Percentiles rank a stretch among this genome's conserved stretches.
These are phyloP conservation scores for Athalia cordata DNA, from an alignment of 2,888 invertebrate genomes.

Conservation along the genomic window DNA sequence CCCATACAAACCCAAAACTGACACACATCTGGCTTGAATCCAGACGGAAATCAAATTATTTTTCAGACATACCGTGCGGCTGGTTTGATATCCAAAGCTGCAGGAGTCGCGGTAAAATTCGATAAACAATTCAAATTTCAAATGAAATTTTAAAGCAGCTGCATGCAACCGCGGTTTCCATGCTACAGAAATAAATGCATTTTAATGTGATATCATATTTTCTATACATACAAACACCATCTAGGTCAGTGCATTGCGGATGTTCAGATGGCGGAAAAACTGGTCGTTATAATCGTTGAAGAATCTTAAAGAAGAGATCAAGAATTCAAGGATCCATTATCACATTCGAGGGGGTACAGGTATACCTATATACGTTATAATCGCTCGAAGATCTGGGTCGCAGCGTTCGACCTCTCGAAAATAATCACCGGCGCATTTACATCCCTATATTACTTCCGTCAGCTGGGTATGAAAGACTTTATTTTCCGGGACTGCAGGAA, in stretches of 20 bases:
- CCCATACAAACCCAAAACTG: background rate
- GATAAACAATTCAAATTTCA: too few species aligned
- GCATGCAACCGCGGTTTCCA: too few species aligned
- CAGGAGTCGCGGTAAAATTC: too few species aligned
- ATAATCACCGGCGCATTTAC: background rate
- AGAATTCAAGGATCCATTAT: background rate
- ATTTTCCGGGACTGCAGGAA: background rate
- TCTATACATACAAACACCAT: background rate
- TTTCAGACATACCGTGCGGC: background rate
- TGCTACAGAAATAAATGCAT: background rate
- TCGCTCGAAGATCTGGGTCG: background rate
- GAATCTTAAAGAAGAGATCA: background rate
- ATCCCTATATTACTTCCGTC: background rate
- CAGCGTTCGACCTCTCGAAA: background rate
- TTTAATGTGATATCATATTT: too few species aligned
- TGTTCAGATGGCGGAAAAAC: background rate
- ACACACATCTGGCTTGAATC: background rate
- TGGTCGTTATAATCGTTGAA: background rate
- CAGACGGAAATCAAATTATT: background rate
- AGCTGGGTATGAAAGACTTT: too few species aligned
- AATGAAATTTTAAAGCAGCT: too few species aligned
- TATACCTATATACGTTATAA: too few species aligned
- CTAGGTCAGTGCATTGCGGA: background rate
- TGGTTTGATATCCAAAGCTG: too few species aligned
- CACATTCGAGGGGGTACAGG: background rate